Conservation (phyloP, 35 echinoderm and acorn worm genomes). For the Diadema setosum region DNA sequence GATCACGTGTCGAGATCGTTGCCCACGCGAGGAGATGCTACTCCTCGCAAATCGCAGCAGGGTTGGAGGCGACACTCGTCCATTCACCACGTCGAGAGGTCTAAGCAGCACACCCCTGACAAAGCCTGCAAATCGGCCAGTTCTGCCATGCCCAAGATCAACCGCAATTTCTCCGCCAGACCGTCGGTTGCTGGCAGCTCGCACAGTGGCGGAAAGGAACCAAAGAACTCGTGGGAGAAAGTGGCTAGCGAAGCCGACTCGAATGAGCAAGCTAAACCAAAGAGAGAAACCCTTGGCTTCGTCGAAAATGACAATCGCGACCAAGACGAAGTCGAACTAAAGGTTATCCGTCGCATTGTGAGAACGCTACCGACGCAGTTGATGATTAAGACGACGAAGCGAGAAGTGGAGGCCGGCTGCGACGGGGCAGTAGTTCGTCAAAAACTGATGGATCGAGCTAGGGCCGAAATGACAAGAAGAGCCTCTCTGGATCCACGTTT, state of each 20-base stretch:
- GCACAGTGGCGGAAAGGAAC: neutral
- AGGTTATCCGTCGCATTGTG: slow-evolving; percentile 34
- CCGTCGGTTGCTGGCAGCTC: neutral
- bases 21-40: neutral
- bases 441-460: slow-evolving; percentile 23
- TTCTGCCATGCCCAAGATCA: neutral
- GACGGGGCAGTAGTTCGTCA: neutral
- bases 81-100: neutral
- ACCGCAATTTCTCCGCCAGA: neutral
- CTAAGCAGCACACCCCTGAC: neutral
- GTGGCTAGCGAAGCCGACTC: neutral
- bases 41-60: neutral
- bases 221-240: neutral
- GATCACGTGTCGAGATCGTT: neutral
- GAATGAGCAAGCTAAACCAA: neutral
- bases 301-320: neutral
- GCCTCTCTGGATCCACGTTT: slow-evolving; percentile 25
- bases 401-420: slow-evolving; percentile 50
- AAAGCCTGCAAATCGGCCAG: neutral
- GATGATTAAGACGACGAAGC: slow-evolving; percentile 36
- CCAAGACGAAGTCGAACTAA: neutral
- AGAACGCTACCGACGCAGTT: slow-evolving; percentile 56
- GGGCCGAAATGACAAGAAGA: neutral
- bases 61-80: neutral
- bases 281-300: neutral